These are phyloP conservation scores for Colaptes auratus DNA, from an alignment of 2,113 vertebrate genomes.

Conservation along the genomic window DNA sequence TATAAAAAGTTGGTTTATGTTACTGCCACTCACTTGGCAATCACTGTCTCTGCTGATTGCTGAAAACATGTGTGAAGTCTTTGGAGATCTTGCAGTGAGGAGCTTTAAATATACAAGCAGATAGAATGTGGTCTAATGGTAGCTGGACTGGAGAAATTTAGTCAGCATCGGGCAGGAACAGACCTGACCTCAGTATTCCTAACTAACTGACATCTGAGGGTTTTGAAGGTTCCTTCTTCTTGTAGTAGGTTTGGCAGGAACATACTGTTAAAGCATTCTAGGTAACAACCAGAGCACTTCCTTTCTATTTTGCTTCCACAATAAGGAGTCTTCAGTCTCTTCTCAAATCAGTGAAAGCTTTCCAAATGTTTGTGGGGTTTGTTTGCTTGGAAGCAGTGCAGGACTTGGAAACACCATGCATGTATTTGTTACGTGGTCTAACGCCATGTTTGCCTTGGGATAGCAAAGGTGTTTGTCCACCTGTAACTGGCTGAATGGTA, in stretches of 20 bases:
- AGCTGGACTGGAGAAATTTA: neutral
- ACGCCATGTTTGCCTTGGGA: neutral
- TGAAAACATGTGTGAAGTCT: neutral
- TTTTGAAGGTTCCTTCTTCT: neutral
- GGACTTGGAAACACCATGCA: neutral
- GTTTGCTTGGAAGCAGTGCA: neutral
- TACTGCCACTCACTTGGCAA: neutral
- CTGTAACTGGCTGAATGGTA: neutral
- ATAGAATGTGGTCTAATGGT: neutral
- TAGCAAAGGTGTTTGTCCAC: neutral
- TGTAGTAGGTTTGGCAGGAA: neutral
- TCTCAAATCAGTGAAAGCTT: neutral
- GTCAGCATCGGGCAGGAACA: neutral
- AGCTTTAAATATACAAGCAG: neutral
- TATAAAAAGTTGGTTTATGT: neutral
- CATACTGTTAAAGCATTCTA: neutral
- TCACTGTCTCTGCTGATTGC: neutral
- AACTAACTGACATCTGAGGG: neutral
- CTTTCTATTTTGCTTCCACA: neutral
- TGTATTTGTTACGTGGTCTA: neutral
- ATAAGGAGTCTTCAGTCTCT: neutral
- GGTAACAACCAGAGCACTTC: neutral
- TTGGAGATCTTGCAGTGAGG: neutral
- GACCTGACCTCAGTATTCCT: neutral
- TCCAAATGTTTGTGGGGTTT: neutral